Conservation (phyloP, 2,113 vertebrate species). For the Oxyruncus cristatus region DNA sequence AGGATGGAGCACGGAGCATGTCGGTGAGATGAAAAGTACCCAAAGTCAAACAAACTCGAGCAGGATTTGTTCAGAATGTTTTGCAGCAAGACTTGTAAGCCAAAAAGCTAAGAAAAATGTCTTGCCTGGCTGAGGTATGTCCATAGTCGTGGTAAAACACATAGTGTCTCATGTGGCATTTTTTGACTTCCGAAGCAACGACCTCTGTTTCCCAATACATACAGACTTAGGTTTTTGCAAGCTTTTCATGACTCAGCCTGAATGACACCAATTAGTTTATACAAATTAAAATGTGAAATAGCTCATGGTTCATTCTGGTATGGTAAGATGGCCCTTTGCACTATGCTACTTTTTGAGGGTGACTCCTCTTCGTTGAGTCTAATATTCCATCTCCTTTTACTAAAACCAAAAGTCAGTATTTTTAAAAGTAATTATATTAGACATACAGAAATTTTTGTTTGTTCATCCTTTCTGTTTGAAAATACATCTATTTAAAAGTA, state of each 20-base stretch:
- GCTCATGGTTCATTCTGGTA: background rate
- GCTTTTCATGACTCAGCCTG: background rate
- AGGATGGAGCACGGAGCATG: background rate
- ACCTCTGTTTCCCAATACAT: background rate
- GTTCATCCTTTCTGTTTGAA: background rate
- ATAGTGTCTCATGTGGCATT: fast-evolving
- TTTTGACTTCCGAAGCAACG: background rate
- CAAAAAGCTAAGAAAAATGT: background rate
- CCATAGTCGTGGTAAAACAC: background rate
- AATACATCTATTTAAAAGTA: background rate
- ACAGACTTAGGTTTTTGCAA: background rate
- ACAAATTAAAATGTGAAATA: background rate
- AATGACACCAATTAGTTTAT: background rate
- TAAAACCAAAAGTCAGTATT: background rate
- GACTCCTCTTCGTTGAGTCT: background rate
- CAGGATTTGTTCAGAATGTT: background rate
- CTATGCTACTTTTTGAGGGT: background rate
- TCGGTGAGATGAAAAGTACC: background rate
- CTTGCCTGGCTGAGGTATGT: fast-evolving
- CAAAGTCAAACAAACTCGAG: background rate
- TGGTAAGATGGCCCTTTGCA: background rate
- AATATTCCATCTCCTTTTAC: background rate
- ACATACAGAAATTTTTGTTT: background rate
- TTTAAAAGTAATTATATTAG: background rate
- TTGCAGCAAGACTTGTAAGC: background rate